Evolutionary conservation across 2,888 invertebrate genomes (phyloP).

Genomic region (Dorcus parallelipipedus): DNA sequence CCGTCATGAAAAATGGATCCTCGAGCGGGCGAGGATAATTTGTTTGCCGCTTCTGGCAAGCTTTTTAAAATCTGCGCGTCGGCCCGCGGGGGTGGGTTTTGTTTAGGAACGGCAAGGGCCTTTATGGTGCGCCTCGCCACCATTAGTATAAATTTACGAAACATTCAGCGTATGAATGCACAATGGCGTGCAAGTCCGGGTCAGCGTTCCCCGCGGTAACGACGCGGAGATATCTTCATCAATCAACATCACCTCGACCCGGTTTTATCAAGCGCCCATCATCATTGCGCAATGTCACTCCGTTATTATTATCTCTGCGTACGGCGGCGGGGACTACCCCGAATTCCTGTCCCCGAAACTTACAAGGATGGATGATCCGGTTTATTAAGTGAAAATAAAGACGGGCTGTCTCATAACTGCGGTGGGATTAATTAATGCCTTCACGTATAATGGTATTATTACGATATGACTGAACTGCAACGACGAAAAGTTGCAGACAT

Average conservation of each 20-base stretch:
- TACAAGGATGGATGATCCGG: background rate
- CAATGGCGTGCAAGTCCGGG: slow-evolving; percentile 12
- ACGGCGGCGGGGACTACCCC: background rate
- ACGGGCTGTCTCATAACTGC: too few species aligned
- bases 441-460: too few species aligned
- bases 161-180: slow-evolving; percentile 20
- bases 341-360: background rate
- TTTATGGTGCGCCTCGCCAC: slow-evolving; percentile 7
- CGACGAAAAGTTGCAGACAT: too few species aligned
- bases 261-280: slow-evolving; percentile 17
- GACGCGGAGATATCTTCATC: slow-evolving; percentile 21
- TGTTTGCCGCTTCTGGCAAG: slow-evolving; percentile 13
- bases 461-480: too few species aligned
- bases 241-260: slow-evolving; percentile 22
- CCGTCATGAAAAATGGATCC: slow-evolving; percentile 13
- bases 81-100: slow-evolving; percentile 4
- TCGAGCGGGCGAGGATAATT: slow-evolving; percentile 13
- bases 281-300: background rate
- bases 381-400: background rate
- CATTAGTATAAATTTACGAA: slow-evolving; percentile 23
- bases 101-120: slow-evolving; percentile 6
- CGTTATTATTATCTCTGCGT: background rate
- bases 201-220: slow-evolving; percentile 3
- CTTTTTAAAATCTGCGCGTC: slow-evolving; percentile 15
- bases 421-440: too few species aligned